phyloP scores from a whole-genome alignment of 1,140 invertebrate genomes.

The Amyelois transitella region DNA sequence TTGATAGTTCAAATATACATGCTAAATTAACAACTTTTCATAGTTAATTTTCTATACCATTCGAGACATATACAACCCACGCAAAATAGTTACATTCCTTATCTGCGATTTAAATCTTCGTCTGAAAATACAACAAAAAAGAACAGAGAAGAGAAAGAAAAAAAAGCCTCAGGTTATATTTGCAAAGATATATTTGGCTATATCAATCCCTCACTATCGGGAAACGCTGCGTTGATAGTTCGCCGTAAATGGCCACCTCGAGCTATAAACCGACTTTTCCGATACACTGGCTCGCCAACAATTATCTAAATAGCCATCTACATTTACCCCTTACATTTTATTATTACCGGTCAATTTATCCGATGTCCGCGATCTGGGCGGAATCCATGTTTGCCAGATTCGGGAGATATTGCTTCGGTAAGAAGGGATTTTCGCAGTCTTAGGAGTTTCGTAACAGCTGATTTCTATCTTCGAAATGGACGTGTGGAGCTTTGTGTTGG shows the following conservation, averaged over 20 bases:
- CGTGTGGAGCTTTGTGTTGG: background rate
- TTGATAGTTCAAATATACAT: no score
- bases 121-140: no score
- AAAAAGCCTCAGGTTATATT: no score
- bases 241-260: slow-evolving; percentile 64
- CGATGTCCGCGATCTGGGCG: slow-evolving; percentile 61
- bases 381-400: slow-evolving; percentile 60
- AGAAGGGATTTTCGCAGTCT: slow-evolving; percentile 33
- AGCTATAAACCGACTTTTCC: slow-evolving; percentile 62
- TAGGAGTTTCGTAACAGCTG: slow-evolving; percentile 9
- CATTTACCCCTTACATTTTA: slow-evolving; percentile 74
- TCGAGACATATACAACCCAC: no score
- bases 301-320: slow-evolving; percentile 74
- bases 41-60: no score
- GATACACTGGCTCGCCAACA: slow-evolving; percentile 65
- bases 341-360: slow-evolving; percentile 74
- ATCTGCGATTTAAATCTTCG: no score
- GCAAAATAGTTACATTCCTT: no score
- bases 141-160: slow-evolving; percentile 9
- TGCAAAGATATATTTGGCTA: background rate
- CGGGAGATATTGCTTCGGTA: slow-evolving; percentile 36
- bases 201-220: background rate
- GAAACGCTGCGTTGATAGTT: slow-evolving; percentile 59
- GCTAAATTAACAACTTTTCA: no score
- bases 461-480: background rate